Evolutionary conservation across 2,888 invertebrate genomes (phyloP).

Genomic region (Taenaris catops): DNA sequence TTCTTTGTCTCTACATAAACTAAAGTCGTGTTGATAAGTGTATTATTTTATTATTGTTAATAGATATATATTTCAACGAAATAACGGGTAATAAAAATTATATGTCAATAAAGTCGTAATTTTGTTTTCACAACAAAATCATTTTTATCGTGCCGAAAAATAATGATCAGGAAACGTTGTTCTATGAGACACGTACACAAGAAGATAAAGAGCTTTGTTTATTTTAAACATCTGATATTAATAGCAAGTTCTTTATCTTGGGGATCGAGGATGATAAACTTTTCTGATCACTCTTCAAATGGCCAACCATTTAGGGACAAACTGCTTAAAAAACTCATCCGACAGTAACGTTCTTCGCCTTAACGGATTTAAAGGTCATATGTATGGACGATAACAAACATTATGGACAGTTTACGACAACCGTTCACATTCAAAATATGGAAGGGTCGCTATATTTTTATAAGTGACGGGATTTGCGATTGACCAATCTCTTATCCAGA

Average conservation of each 20-base stretch:
- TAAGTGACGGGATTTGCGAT: too few species aligned
- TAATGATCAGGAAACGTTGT: not conserved
- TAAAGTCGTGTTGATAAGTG: too few species aligned
- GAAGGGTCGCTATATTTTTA: too few species aligned
- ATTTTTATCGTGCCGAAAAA: too few species aligned
- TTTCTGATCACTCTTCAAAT: slow-evolving; percentile 54
- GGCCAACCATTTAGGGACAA: slow-evolving; percentile 55
- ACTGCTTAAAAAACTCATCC: slow-evolving; percentile 46
- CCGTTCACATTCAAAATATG: too few species aligned
- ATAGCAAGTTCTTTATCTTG: slow-evolving; percentile 14
- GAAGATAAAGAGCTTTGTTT: slow-evolving; percentile 1
- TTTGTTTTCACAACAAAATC: too few species aligned
- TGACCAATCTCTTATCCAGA: too few species aligned
- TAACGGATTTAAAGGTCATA: slow-evolving; percentile 9
- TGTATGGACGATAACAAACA: slow-evolving; percentile 10
- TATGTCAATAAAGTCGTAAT: too few species aligned
- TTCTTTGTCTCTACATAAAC: too few species aligned
- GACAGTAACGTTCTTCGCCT: slow-evolving; percentile 22
- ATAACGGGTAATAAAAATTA: too few species aligned
- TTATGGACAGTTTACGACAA: not conserved
- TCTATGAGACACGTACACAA: not conserved
- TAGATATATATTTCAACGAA: too few species aligned
- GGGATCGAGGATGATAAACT: slow-evolving; percentile 33
- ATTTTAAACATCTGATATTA: slow-evolving; percentile 9
- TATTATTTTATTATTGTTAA: too few species aligned